Evolutionary conservation across 2,888 invertebrate genomes (phyloP).

Genomic region (Ashinkailepas kermadecensis): DNA sequence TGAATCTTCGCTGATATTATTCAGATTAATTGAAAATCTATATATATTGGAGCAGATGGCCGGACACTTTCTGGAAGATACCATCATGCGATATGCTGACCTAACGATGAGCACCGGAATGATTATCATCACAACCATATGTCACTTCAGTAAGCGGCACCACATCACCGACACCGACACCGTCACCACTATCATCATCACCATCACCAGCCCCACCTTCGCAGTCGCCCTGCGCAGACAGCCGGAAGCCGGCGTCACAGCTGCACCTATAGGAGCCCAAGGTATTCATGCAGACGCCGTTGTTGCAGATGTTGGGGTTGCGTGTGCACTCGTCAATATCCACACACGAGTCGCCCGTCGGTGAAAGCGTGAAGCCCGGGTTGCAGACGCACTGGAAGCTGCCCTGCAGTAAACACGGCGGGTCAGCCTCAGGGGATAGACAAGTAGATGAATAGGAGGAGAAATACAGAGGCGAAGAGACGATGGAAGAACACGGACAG

Average conservation of each 20-base stretch:
- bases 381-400: constrained; percentile 70
- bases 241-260: constrained; percentile 66
- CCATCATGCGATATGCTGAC: no score
- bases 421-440: no score
- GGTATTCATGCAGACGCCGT: constrained; percentile 65
- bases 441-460: constrained; percentile 34
- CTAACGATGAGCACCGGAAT: no score
- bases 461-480: neutral
- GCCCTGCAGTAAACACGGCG: constrained; percentile 43
- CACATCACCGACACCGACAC: no score
- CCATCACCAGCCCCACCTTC: constrained; percentile 49
- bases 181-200: no score
- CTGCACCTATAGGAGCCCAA: constrained; percentile 64
- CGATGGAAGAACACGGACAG: no score
- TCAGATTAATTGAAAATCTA: no score
- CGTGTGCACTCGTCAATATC: constrained; percentile 66
- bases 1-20: no score
- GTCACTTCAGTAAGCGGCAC: no score
- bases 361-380: constrained; percentile 61
- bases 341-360: constrained; percentile 56
- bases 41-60: no score
- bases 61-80: no score
- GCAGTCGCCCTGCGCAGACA: constrained; percentile 69
- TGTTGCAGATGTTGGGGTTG: constrained; percentile 65
- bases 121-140: no score